Evolutionary conservation across 1,140 invertebrate genomes (phyloP).

Genomic region (Batillaria attramentaria): DNA sequence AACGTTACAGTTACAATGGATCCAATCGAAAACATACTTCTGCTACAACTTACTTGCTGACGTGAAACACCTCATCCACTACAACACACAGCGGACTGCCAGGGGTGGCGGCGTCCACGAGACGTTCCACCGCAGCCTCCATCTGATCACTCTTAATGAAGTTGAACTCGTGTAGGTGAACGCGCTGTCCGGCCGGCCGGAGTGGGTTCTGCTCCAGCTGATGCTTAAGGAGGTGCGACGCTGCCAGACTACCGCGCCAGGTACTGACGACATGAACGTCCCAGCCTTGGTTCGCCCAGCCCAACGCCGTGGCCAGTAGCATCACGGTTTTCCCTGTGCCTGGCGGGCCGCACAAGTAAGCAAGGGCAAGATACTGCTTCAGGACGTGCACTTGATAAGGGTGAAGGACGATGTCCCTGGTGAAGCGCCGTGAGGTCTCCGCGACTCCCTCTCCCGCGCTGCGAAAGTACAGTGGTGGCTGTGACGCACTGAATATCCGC

Average conservation of each 20-base stretch:
- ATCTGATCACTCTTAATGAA: too few species aligned
- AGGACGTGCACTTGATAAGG: not conserved
- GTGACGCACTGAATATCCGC: not conserved
- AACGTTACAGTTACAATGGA: too few species aligned
- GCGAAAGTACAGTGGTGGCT: not conserved
- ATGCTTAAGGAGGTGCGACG: not conserved
- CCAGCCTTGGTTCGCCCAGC: not conserved
- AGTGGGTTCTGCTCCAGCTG: slow-evolving; percentile 18
- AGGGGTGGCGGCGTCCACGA: too few species aligned
- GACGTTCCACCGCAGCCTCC: too few species aligned
- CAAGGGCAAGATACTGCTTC: not conserved
- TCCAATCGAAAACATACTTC: too few species aligned
- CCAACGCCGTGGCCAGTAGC: slow-evolving; percentile 9
- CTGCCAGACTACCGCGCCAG: slow-evolving; percentile 8
- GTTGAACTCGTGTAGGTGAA: too few species aligned
- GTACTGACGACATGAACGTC: slow-evolving; percentile 22
- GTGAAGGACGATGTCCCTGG: slow-evolving; percentile 1
- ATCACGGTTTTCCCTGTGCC: slow-evolving; percentile 18
- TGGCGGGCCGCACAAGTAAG: not conserved
- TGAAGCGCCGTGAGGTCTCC: not conserved
- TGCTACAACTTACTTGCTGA: too few species aligned
- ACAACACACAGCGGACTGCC: too few species aligned
- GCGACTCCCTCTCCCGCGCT: not conserved
- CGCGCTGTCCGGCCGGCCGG: too few species aligned
- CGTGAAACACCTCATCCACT: too few species aligned